Percentiles rank a stretch among this genome's conserved stretches.
Evolutionary conservation across 2,797 vertebrate species (phyloP).

Genomic region (Nasua narica): DNA sequence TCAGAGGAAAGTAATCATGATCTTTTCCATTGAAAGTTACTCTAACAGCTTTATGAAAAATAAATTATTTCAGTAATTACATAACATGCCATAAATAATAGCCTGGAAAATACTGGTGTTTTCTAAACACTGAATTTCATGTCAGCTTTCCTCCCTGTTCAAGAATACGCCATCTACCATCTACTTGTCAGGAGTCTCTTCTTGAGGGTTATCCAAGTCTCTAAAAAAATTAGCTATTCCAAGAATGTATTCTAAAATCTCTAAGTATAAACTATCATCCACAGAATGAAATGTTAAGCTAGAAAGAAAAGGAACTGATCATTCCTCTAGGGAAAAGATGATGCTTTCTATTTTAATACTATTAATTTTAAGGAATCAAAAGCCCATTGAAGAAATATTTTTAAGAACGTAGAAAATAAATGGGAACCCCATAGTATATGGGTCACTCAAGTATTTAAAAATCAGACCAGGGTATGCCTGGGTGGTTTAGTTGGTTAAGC

Average conservation of each 20-base stretch:
- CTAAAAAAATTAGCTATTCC: not conserved
- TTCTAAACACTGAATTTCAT: not conserved
- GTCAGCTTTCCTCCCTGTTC: not conserved
- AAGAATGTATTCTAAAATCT: not conserved
- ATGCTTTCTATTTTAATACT: slow-evolving; percentile 18
- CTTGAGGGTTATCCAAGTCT: not conserved
- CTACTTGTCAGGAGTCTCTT: not conserved
- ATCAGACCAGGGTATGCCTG: not conserved
- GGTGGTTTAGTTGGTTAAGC: not conserved
- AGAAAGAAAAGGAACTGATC: not conserved
- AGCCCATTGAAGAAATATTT: not conserved
- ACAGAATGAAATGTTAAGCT: not conserved
- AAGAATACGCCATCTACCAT: not conserved
- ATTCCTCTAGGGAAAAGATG: not conserved
- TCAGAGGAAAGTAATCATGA: not conserved
- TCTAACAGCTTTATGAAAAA: not conserved
- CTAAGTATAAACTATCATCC: not conserved
- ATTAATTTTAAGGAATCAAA: not conserved
- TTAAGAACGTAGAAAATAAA: not conserved
- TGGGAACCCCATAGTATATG: not conserved
- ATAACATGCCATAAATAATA: not conserved
- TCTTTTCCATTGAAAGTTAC: not conserved
- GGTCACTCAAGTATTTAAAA: not conserved
- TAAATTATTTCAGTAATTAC: slow-evolving; percentile 10
- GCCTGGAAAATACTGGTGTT: not conserved